Percentiles rank a stretch among this genome's conserved stretches.
Conservation (phyloP, 2,113 vertebrate genomes). For the Neotragus moschatus region DNA sequence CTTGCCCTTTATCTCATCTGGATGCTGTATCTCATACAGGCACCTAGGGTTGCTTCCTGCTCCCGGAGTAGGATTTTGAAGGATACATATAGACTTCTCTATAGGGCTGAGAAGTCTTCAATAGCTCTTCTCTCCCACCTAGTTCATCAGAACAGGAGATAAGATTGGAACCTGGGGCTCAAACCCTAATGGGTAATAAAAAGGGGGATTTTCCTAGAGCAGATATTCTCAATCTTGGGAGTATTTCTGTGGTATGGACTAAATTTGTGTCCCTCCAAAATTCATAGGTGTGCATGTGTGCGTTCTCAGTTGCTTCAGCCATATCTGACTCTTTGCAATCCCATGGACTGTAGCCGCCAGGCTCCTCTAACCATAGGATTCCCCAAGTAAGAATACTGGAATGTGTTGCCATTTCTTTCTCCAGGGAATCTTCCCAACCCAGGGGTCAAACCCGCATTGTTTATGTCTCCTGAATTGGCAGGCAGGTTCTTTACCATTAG, state of each 20-base stretch:
- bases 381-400: not conserved
- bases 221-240: not conserved
- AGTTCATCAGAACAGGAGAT: not conserved
- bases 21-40: not conserved
- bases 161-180: not conserved
- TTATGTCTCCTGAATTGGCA: not conserved
- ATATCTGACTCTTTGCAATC: not conserved
- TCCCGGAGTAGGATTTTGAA: not conserved
- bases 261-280: not conserved
- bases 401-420: not conserved
- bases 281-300: not conserved
- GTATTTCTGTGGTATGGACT: not conserved
- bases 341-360: not conserved
- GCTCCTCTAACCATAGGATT: not conserved
- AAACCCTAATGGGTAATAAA: not conserved
- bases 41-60: not conserved
- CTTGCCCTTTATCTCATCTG: not conserved
- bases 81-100: not conserved
- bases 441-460: accelerated
- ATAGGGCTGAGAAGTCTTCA: not conserved
- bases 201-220: not conserved
- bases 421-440: not conserved
- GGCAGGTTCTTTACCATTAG: not conserved
- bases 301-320: not conserved
- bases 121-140: not conserved